Evolutionary conservation across 2,113 vertebrate species (phyloP).

Genomic region (Drymodes brunneopygia): DNA sequence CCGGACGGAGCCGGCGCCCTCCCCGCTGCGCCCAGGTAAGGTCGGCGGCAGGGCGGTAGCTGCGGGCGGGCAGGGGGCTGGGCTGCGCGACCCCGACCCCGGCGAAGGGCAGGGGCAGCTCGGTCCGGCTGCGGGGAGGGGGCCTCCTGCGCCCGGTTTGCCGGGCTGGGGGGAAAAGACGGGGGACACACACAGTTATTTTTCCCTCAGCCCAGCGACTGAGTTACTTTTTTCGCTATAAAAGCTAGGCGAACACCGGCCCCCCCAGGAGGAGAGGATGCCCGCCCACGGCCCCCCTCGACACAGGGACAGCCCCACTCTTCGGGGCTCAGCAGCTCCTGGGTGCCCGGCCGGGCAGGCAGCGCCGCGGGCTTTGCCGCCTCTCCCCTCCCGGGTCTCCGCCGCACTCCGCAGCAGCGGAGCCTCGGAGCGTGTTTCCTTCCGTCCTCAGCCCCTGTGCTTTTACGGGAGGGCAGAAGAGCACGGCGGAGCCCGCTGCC

Average conservation of each 20-base stretch:
- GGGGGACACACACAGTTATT: background rate
- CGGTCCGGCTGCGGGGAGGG: background rate
- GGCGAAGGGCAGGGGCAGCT: background rate
- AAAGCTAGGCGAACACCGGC: background rate
- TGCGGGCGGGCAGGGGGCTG: background rate
- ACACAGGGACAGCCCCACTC: background rate
- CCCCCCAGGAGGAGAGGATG: background rate
- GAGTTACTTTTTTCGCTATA: background rate
- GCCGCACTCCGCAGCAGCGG: background rate
- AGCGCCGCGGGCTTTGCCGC: background rate
- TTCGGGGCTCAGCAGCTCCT: background rate
- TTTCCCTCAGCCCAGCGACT: background rate
- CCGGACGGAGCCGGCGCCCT: background rate
- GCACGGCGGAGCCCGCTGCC: background rate
- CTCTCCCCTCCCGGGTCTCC: background rate
- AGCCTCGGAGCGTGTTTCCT: background rate
- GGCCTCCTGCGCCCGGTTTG: background rate
- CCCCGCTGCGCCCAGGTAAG: slow-evolving; percentile 8
- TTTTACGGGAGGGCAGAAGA: background rate
- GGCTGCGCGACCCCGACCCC: background rate
- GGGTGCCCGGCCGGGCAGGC: background rate
- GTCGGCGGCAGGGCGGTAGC: background rate
- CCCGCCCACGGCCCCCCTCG: too few species aligned
- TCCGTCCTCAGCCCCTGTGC: background rate
- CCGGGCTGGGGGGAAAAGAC: background rate